Evolutionary conservation across 1,140 invertebrate genomes (phyloP).

Genomic region (Eueides isabella): DNA sequence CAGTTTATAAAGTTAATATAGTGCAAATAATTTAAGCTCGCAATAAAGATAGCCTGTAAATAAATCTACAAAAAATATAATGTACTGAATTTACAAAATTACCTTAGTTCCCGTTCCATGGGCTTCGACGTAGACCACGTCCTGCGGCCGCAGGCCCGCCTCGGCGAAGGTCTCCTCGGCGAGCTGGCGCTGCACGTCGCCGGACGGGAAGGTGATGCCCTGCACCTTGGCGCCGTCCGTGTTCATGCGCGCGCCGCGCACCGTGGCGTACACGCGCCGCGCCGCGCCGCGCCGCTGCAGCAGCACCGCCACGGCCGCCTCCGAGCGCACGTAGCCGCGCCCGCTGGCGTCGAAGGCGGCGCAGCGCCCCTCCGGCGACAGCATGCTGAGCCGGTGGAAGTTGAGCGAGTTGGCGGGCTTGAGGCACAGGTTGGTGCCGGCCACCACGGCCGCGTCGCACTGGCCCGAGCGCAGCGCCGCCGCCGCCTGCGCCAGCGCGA

Average conservation of each 20-base stretch:
- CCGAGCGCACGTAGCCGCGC: slow-evolving; percentile 96
- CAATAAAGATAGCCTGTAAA: too few relatives aligned
- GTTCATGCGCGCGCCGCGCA: slow-evolving; percentile 94
- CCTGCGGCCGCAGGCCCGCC: slow-evolving; percentile 89
- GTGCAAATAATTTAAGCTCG: too few relatives aligned
- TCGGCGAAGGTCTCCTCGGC: slow-evolving; percentile 93
- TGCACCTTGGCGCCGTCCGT: slow-evolving; percentile 94
- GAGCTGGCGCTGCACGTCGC: slow-evolving; percentile 92
- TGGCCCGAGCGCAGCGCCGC: slow-evolving; percentile 91
- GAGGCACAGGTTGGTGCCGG: slow-evolving; percentile 91
- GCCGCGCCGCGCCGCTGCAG: slow-evolving; percentile 91
- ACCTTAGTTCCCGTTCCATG: slow-evolving; percentile 98
- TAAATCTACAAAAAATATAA: too few relatives aligned
- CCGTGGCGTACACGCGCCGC: slow-evolving; percentile 91
- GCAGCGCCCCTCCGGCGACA: slow-evolving; percentile 94
- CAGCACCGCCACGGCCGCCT: slow-evolving; percentile 91
- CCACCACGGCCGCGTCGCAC: slow-evolving; percentile 96
- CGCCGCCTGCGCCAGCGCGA: slow-evolving; percentile 94
- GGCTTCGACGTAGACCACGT: slow-evolving; percentile 95
- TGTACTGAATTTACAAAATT: neutral
- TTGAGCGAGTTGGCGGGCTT: slow-evolving; percentile 96
- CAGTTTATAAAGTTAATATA: too few relatives aligned
- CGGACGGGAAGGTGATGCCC: slow-evolving; percentile 96
- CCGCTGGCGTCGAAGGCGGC: slow-evolving; percentile 96
- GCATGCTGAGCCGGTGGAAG: slow-evolving; percentile 94